These are phyloP conservation scores for Microtus montanus DNA, from an alignment of 2,113 vertebrate species.

Conservation along the genomic window DNA sequence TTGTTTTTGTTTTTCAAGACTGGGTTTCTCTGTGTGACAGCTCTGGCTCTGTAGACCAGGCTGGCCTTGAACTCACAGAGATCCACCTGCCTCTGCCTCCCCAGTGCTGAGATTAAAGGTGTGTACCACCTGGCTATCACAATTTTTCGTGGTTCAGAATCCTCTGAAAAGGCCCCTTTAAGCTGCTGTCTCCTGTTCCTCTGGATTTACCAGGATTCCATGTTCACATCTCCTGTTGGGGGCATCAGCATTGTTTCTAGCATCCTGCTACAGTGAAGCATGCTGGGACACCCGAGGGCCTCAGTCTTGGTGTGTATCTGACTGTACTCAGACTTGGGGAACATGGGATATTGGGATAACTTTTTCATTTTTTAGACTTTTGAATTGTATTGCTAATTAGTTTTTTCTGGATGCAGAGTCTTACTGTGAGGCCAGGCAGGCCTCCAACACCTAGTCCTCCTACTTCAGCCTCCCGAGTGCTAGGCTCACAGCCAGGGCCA, in stretches of 20 bases:
- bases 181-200: accelerated
- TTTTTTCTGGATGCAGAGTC: no score
- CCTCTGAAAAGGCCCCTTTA: neutral
- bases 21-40: no score
- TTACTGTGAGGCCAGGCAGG: neutral
- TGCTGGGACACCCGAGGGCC: accelerated
- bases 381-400: neutral
- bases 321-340: neutral
- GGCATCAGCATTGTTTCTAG: accelerated
- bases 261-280: accelerated
- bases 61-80: no score
- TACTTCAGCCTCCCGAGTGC: neutral
- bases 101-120: no score
- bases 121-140: no score
- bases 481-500: neutral
- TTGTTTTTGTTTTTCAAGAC: no score
- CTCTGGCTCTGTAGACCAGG: no score
- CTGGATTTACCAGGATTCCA: accelerated
- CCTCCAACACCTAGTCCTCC: neutral
- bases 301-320: accelerated
- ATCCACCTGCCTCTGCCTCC: no score
- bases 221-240: accelerated
- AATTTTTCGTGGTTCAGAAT: neutral
- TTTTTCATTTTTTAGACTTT: neutral
- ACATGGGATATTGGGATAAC: accelerated